Base-by-base conservation (phyloP, 2,797 vertebrate genomes). In the Scolopax bukidnonensis region DNA sequence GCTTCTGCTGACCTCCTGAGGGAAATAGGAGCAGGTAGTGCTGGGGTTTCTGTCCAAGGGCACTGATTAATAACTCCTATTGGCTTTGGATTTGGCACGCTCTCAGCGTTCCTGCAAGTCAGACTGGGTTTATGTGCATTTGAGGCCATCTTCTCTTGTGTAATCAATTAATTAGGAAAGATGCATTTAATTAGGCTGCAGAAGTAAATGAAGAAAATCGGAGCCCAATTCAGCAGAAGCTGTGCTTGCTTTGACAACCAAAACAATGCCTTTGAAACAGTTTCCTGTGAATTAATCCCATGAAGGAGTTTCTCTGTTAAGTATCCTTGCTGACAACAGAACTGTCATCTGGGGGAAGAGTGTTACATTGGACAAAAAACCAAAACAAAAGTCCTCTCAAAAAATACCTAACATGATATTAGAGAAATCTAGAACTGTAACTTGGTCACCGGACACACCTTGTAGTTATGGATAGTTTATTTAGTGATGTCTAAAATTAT, bases 171-270 rank as follows among this genome's bases (percentile, higher is more conserved):
- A 84, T 93, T 77, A 86, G 68, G 24, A 17, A 73, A 88, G 41
- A 75, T 77, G 24, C 64, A 48, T 85, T 91, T 94, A 89, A 87
- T 85, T 79, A 93, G 40, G 51, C 70, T 48, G 81, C 25, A 87
- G 70, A 84, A 87, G 78, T 81, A 87, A 71, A 80, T 77, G 50
- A 57, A 60, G 63, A 57, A 70, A 75, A 28, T 50, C 1, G 0
- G 40, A 79, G 27, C 67, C 40, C 27, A 38, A 25, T 75, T 90
- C 32, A 70, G 6, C 24, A 36, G 67, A 64, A 76, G 59, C 67
- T 64, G 41, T 50, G 18, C 59, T 76, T 71, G 40, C 33, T 93
- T 83, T 77, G 33, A 79, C 53, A 43, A 73, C 14, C 23, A 25
- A 86, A 93, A 25, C n/a, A 67, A 25, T 65, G 63, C 17, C 60